Base-by-base conservation (phyloP, 2,888 invertebrate species). In the Chrysotoxum bicinctum region DNA sequence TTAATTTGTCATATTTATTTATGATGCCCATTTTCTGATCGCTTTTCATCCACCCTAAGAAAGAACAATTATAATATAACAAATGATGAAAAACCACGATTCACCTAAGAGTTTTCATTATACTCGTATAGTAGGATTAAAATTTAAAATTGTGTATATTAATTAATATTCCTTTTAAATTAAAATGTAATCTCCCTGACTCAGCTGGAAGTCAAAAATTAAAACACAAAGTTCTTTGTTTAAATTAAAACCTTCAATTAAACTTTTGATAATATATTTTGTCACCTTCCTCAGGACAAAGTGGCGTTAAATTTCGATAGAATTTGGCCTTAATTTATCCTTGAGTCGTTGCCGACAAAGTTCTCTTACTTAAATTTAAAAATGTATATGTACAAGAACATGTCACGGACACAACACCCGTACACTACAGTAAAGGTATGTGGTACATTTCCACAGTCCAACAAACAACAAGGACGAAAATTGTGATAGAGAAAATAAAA, bases 121-220 rank as follows among this genome's bases (percentile, higher is more conserved):
- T 16, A 9, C 16, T n/a, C n/a, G n/a, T n/a, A n/a, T n/a, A n/a
- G n/a, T n/a, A n/a, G n/a, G n/a, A n/a, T n/a, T n/a, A n/a, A n/a
- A n/a, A n/a, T 16, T 43, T 16, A 0, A 2, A 8, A 21, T 50
- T 45, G 19, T 2, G 1, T 16, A 8, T n/a, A 3, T 40, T 40
- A 40, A 40, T 14, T 6, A 43, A 19, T 19, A 45, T 45, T 45
- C 9, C 3, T 19, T 45, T 45, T 45, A 45, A 19, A 19, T 45
- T 19, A 45, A 45, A 45, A 19, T 19, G 1, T 19, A 19, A 19
- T 45, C 10, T 10, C 10, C 9, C 4, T 45, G 45, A 16, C 62
- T 62, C 26, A n/a, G 43, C n/a, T 43, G 30, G 45, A 64, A 30
- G 19, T 45, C 19, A 64, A 64, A 19, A 64, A 30, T 64, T 30